Evolutionary conservation across 2,888 invertebrate genomes (phyloP), one percentile per base, ranked within the genome.

Genomic region (Hesperia comma): DNA sequence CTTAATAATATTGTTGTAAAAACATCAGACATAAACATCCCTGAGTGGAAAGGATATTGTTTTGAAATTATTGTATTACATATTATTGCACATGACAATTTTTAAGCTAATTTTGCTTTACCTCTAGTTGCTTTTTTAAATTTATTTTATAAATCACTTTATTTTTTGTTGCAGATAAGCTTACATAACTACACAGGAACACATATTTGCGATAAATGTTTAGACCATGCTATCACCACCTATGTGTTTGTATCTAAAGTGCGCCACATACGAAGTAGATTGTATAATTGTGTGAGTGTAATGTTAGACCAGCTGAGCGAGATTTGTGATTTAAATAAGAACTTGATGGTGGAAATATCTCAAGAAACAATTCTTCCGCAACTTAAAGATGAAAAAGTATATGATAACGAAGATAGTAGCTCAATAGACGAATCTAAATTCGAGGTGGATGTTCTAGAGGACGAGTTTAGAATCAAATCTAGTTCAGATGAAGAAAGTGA

Each of bases 141-240:
- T 63, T 69, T 74, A 75, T 73, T 68, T 74, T 73, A 72, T 67
- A 67, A 72, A 51, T n/a, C 57, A n/a, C 55, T 70, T 70, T 46
- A 33, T 69, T 70, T 85, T 86, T 81, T 86, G 85, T 90, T 92
- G 75, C 89, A 91, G 88, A 88, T 87, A 79, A 82, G 74, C 66
- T 72, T 77, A 66, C 75, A 79, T 71, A 81, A 80, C 75, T 83
- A 82, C 73, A 81, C 83, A 33, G 90, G 89, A 67, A 83, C 84
- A 69, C 90, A 89, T 83, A 85, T 92, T 77, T 92, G 92, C 68
- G 82, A 88, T 74, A 82, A 79, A 66, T 92, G 92, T 74, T 77
- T 89, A 69, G 82, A 86, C 66, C 80, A 81, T 69, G 85, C 88
- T 2, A 79, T 91, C 7, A 83, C 82, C 0, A 77, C 88, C 7